A percentile compares a stretch with the other conserved stretches of the same genome.
Evolutionary conservation across 2,888 invertebrate genomes (phyloP).

Genomic region (Dichetophora obliterata): DNA sequence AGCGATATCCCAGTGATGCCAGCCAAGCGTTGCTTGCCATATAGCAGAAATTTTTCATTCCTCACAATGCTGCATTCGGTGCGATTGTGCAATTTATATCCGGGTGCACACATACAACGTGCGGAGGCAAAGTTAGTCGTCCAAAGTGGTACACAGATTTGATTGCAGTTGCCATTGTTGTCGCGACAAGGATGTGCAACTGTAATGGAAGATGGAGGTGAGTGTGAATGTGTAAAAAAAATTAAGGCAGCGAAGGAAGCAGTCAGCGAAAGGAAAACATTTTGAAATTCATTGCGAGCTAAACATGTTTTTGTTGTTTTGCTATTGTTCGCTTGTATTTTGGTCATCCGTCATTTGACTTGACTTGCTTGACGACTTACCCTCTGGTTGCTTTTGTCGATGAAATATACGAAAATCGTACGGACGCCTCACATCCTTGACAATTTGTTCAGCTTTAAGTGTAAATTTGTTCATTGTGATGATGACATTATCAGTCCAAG

Average conservation of each 20-base stretch:
- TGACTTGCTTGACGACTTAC: constrained; percentile 65
- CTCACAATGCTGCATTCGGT: constrained; percentile 75
- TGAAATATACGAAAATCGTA: constrained; percentile 81
- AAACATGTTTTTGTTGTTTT: background rate
- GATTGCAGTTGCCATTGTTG: constrained; percentile 79
- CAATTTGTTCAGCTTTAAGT: constrained; percentile 69
- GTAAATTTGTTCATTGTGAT: constrained; percentile 75
- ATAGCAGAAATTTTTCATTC: constrained; percentile 76
- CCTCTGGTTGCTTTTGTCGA: constrained; percentile 81
- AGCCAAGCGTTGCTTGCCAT: constrained; percentile 77
- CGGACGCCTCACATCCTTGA: constrained; percentile 74
- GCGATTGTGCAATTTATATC: constrained; percentile 74
- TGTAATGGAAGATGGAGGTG: constrained; percentile 57
- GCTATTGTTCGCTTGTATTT: background rate
- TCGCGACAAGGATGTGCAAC: constrained; percentile 79
- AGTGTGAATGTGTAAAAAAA: background rate
- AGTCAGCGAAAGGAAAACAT: background rate
- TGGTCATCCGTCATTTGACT: too few species aligned
- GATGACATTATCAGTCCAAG: constrained; percentile 78
- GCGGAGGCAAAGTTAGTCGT: constrained; percentile 72
- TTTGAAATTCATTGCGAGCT: background rate
- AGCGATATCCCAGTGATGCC: constrained; percentile 78
- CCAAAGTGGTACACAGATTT: constrained; percentile 81
- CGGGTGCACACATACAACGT: constrained; percentile 81
- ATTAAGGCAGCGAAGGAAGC: background rate